These are phyloP conservation scores for Mastigias papua DNA, from an alignment of 30 jellyfish, hydroid and myxozoan genomes.

Conservation along the genomic window DNA sequence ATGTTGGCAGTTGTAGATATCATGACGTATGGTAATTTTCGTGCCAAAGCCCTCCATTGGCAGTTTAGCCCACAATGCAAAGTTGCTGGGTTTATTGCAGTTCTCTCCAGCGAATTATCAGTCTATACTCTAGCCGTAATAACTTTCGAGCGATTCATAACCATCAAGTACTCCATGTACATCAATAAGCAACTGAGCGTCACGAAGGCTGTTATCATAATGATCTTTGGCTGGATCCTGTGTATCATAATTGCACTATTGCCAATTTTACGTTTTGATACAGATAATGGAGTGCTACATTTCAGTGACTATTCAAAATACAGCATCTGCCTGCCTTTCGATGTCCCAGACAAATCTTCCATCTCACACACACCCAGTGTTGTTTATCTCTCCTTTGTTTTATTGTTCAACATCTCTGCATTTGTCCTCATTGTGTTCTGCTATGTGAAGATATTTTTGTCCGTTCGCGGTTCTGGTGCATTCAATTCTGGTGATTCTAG, in stretches of 20 bases:
- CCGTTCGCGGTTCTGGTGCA: conserved; percentile 91
- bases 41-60: conserved; percentile 96
- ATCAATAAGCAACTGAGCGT: conserved; percentile 74
- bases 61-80: conserved; percentile 91
- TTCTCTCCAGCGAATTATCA: conserved; percentile 89
- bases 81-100: conserved; percentile 97
- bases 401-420: conserved; percentile 76
- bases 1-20: conserved; percentile 88
- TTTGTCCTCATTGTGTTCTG: conserved; percentile 83
- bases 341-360: conserved; percentile 67
- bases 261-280: conserved; percentile 73
- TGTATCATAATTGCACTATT: conserved; percentile 74
- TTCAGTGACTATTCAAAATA: conserved; percentile 90
- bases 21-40: conserved; percentile 89
- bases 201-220: conserved; percentile 72
- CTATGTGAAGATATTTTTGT: conserved; percentile 81
- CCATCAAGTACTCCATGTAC: conserved; percentile 90
- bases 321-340: conserved; percentile 96
- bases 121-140: conserved; percentile 88
- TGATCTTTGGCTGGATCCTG: conserved; percentile 90
- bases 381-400: conserved; percentile 72
- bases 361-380: conserved; percentile 66
- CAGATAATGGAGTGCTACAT: conserved; percentile 65
- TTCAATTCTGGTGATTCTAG: conserved; percentile 95
- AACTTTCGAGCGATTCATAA: conserved; percentile 87